Percentiles rank a stretch among this genome's conserved stretches.
Conservation (phyloP, 2,113 vertebrate species). For the Atrichornis clamosus region DNA sequence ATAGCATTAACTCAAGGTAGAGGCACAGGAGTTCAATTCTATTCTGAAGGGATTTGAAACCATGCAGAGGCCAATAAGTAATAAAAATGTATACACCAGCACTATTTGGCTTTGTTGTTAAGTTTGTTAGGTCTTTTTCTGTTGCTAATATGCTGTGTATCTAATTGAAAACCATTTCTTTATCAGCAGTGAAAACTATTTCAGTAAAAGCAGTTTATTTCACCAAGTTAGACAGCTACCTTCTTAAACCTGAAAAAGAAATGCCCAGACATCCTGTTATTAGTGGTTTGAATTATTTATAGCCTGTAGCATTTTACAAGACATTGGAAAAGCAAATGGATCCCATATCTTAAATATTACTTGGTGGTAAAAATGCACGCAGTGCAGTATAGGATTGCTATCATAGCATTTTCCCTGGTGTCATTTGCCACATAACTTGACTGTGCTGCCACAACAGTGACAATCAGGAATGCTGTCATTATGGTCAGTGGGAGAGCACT, state of each 20-base stretch:
- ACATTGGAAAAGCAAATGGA: not conserved
- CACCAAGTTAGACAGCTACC: not conserved
- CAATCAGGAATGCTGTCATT: constrained; percentile 28
- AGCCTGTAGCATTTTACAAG: constrained; percentile 23
- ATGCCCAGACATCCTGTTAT: not conserved
- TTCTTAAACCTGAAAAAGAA: not conserved
- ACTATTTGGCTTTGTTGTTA: not conserved
- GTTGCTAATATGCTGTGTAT: not conserved
- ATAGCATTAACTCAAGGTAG: not conserved
- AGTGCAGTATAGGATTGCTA: not conserved
- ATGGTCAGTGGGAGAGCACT: constrained; percentile 15
- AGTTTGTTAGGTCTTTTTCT: not conserved
- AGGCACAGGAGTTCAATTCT: not conserved
- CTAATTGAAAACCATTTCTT: not conserved
- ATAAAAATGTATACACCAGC: not conserved
- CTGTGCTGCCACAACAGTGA: not conserved
- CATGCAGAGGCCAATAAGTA: not conserved
- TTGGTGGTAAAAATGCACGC: not conserved
- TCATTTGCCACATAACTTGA: not conserved
- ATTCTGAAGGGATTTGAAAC: not conserved
- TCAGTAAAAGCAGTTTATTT: not conserved
- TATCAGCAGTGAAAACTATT: not conserved
- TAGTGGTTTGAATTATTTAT: constrained; percentile 50
- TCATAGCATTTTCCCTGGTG: not conserved
- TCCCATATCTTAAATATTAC: constrained; percentile 31